Conservation (phyloP, 1,140 invertebrate species). For the Cryptotermes secundus region DNA sequence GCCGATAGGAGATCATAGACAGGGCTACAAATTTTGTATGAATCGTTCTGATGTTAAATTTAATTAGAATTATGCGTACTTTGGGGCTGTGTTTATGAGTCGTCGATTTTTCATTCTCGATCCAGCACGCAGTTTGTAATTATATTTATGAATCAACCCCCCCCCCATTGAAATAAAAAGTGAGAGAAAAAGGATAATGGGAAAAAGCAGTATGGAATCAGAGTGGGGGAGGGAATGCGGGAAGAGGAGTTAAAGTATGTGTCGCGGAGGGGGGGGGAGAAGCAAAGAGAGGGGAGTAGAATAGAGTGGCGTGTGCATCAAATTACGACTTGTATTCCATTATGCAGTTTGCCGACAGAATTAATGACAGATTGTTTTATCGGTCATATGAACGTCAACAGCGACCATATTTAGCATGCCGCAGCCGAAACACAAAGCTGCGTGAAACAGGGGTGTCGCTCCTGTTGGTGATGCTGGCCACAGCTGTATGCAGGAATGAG, state of each 20-base stretch:
- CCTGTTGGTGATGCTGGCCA: not conserved
- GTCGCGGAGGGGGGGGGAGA: too few relatives aligned
- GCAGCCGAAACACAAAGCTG: not conserved
- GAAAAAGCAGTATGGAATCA: not conserved
- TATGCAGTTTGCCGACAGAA: slow-evolving; percentile 15
- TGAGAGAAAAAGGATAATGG: not conserved
- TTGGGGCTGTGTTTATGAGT: too few relatives aligned
- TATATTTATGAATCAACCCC: not conserved
- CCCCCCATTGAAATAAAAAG: not conserved
- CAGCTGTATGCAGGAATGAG: too few relatives aligned
- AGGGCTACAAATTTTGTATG: too few relatives aligned
- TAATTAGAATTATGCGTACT: too few relatives aligned
- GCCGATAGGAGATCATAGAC: too few relatives aligned
- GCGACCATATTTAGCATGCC: slow-evolving; percentile 14
- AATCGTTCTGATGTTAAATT: too few relatives aligned
- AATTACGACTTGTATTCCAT: slow-evolving; percentile 19
- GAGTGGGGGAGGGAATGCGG: not conserved
- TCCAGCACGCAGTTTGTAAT: not conserved
- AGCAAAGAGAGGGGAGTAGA: not conserved
- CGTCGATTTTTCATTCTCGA: too few relatives aligned
- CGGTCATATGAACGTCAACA: slow-evolving; percentile 16
- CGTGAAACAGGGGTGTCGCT: not conserved
- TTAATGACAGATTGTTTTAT: slow-evolving; percentile 18
- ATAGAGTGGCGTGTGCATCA: not conserved
- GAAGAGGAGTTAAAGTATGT: not conserved